Percentiles rank a stretch among this genome's conserved stretches.
Evolutionary conservation across 2,113 vertebrate species (phyloP).

Genomic region (Microcebus griseorufus): DNA sequence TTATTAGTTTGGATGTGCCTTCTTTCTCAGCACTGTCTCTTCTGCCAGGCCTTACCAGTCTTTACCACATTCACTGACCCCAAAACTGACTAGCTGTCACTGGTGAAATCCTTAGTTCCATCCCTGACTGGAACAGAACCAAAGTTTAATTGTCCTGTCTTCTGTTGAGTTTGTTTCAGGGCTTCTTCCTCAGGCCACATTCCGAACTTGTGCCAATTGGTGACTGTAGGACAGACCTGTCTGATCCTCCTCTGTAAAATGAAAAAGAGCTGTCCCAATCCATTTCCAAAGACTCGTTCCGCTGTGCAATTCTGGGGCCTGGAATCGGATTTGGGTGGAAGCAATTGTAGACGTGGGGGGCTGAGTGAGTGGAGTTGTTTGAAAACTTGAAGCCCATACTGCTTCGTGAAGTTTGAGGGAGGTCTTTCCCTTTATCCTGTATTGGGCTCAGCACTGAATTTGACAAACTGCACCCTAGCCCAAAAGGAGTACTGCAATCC

Average conservation of each 20-base stretch:
- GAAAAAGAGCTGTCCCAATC: background rate
- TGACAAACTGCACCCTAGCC: background rate
- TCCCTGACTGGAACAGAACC: background rate
- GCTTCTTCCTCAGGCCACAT: background rate
- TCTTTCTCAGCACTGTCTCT: background rate
- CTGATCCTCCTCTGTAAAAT: background rate
- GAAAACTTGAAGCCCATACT: constrained; percentile 7
- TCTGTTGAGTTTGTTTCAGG: background rate
- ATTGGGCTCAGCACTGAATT: background rate
- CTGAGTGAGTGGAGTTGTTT: background rate
- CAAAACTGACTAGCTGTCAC: background rate
- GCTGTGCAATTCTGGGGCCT: background rate
- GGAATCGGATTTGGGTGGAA: background rate
- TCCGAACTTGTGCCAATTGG: background rate
- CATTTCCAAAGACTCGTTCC: background rate
- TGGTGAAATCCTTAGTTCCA: background rate
- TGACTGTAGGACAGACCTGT: background rate
- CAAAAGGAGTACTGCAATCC: background rate
- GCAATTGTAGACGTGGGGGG: background rate
- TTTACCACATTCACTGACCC: background rate
- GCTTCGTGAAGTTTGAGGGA: background rate
- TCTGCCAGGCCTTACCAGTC: background rate
- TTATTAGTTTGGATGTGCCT: background rate
- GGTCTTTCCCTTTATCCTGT: background rate
- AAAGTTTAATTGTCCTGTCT: background rate